These are phyloP conservation scores for Tragelaphus buxtoni DNA, from an alignment of 2,113 vertebrate genomes.

Conservation along the genomic window DNA sequence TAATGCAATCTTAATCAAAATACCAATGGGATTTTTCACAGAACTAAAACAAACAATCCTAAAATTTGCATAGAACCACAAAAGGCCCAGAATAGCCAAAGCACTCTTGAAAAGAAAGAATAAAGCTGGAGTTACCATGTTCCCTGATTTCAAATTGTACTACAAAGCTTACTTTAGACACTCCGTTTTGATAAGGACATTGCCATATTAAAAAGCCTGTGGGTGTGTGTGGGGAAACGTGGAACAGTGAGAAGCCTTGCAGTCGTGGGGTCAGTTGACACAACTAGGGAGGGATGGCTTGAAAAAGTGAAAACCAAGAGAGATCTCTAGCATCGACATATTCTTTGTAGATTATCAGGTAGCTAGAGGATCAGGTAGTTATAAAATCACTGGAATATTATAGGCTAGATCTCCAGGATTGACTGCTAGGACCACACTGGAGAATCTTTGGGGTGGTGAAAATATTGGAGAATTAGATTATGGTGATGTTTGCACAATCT, in stretches of 20 bases:
- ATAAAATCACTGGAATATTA: background rate
- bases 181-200: background rate
- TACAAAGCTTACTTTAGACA: background rate
- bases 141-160: background rate
- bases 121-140: background rate
- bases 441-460: background rate
- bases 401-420: background rate
- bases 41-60: background rate
- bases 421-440: background rate
- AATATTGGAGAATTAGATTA: background rate
- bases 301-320: background rate
- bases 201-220: background rate
- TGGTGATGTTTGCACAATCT: background rate
- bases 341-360: background rate
- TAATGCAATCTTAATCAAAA: background rate
- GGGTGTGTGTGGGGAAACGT: background rate
- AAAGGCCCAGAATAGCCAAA: background rate
- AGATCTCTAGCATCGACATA: background rate
- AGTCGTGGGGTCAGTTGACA: background rate
- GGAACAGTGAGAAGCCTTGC: background rate
- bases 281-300: background rate
- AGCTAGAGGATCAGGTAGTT: background rate
- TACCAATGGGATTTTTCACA: background rate
- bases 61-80: background rate
- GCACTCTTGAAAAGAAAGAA: background rate